phyloP scores from a whole-genome alignment of 2,888 invertebrate genomes.

The Leucophenga maculata region DNA sequence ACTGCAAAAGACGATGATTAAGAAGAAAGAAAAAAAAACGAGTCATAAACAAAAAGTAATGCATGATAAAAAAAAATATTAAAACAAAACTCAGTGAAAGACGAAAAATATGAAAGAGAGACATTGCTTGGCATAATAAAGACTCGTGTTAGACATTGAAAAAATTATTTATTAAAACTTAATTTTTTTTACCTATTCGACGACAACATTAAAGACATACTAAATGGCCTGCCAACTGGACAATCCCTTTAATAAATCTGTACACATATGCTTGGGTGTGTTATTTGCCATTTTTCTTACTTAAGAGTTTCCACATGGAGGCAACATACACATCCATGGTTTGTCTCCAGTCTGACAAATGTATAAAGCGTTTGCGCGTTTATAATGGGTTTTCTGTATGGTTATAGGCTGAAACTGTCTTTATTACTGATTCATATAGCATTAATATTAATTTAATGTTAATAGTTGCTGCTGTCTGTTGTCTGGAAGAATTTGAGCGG shows the following conservation, averaged over 20 bases:
- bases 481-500: no score
- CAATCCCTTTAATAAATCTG: neutral
- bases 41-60: neutral
- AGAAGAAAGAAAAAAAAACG: neutral
- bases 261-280: neutral
- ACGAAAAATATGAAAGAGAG: neutral
- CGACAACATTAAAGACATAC: no score
- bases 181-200: no score
- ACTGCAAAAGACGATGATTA: constrained; percentile 19
- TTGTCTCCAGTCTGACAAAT: constrained; percentile 9
- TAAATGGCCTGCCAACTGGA: neutral
- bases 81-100: constrained; percentile 4
- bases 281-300: neutral
- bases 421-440: no score
- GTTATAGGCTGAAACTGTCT: no score
- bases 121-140: constrained; percentile 29
- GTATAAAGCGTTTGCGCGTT: neutral
- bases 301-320: neutral
- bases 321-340: neutral
- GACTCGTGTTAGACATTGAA: constrained; percentile 53
- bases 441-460: no score
- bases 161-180: constrained; percentile 21
- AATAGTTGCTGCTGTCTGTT: no score
- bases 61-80: neutral
- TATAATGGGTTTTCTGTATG: no score